Evolutionary conservation across 2,888 invertebrate genomes (phyloP).

Genomic region (Rhogogaster chlorosoma): DNA sequence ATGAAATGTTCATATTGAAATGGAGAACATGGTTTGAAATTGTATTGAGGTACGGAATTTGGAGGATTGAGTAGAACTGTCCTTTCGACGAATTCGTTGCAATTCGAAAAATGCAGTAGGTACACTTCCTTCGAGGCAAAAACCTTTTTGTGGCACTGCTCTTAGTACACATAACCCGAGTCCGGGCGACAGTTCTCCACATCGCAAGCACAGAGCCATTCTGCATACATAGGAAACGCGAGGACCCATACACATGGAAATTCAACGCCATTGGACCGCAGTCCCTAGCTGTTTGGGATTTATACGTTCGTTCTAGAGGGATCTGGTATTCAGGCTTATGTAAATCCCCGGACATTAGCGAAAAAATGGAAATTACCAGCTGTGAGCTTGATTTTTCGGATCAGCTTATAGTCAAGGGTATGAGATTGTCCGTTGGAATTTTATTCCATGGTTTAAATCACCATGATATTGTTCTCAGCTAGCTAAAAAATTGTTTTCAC

Average conservation of each 20-base stretch:
- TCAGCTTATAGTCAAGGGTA: background rate
- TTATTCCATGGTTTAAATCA: background rate
- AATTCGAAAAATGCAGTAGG: conserved; percentile 4
- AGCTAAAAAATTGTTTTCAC: background rate
- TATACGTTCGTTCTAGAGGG: conserved; percentile 32
- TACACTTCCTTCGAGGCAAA: background rate
- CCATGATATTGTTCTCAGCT: background rate
- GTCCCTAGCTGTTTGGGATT: conserved; percentile 42
- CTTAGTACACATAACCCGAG: background rate
- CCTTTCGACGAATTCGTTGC: background rate
- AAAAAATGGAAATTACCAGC: conserved; percentile 37
- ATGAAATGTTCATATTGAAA: background rate
- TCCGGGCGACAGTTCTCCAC: background rate
- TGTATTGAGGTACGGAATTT: background rate
- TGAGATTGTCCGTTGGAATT: background rate
- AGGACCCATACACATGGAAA: conserved; percentile 39
- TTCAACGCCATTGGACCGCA: conserved; percentile 25
- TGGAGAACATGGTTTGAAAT: background rate
- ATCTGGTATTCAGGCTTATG: conserved; percentile 40
- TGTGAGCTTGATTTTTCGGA: conserved; percentile 23
- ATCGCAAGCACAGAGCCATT: conserved; percentile 1
- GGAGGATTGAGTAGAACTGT: background rate
- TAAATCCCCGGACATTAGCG: conserved; percentile 36
- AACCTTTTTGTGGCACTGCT: background rate
- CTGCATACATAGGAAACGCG: conserved; percentile 11